These are phyloP conservation scores for Dermolepida albohirtum DNA, from an alignment of 2,888 invertebrate species.

Conservation along the genomic window DNA sequence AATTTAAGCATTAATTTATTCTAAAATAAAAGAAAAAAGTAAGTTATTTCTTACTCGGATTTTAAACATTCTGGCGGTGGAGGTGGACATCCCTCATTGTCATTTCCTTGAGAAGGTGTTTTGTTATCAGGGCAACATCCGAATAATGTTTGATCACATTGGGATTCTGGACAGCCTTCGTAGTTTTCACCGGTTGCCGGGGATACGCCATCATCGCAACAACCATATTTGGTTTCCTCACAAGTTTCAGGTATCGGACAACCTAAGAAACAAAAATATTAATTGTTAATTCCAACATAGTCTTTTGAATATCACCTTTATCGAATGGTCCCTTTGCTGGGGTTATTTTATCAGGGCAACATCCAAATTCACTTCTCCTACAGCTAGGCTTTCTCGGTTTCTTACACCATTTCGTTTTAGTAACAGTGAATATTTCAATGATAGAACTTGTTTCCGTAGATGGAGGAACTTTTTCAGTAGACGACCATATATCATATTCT, in stretches of 20 bases:
- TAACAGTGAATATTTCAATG: constrained; percentile 65
- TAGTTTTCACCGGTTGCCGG: constrained; percentile 77
- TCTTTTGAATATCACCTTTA: constrained; percentile 67
- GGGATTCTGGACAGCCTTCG: constrained; percentile 80
- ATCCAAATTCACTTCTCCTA: constrained; percentile 77
- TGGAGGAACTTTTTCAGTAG: constrained; percentile 47
- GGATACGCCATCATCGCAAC: constrained; percentile 86
- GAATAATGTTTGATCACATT: constrained; percentile 82
- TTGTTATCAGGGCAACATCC: constrained; percentile 89
- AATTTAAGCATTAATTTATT: constrained; percentile 53
- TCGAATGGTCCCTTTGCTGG: constrained; percentile 85
- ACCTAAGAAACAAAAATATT: constrained; percentile 62
- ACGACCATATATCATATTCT: constrained; percentile 55
- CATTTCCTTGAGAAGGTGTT: constrained; percentile 83
- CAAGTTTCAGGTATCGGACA: constrained; percentile 82
- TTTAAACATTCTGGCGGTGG: constrained; percentile 70
- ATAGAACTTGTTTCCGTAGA: constrained; percentile 12
- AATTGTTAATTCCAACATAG: constrained; percentile 17
- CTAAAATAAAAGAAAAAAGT: not conserved
- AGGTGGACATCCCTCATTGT: constrained; percentile 85
- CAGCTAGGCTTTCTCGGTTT: constrained; percentile 72
- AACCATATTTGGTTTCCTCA: constrained; percentile 79
- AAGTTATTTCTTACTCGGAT: constrained; percentile 66
- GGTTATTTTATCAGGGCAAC: constrained; percentile 85
- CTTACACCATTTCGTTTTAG: constrained; percentile 70